A percentile compares a stretch with the other conserved stretches of the same genome.
Evolutionary conservation across 2,113 vertebrate species (phyloP).

Genomic region (Abramis brama): DNA sequence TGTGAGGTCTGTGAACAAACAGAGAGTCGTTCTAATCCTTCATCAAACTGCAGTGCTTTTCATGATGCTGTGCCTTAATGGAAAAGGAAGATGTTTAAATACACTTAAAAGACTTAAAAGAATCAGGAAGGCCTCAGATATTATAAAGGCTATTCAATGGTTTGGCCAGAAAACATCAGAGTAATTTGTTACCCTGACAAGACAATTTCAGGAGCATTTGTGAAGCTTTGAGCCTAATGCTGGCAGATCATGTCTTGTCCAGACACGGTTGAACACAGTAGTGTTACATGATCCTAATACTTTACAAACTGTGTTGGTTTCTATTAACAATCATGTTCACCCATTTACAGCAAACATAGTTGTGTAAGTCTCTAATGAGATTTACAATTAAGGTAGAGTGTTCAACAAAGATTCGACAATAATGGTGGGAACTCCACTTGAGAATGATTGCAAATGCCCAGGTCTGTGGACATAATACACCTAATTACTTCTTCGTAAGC

Average conservation of each 20-base stretch:
- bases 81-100: conserved; percentile 16
- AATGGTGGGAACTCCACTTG: conserved; percentile 50
- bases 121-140: background rate
- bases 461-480: conserved; percentile 61
- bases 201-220: conserved; percentile 38
- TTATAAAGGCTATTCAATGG: conserved; percentile 27
- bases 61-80: conserved; percentile 11
- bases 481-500: conserved; percentile 68
- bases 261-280: conserved; percentile 24
- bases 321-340: background rate
- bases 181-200: conserved; percentile 43
- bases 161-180: background rate
- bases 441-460: conserved; percentile 49
- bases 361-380: conserved; percentile 39
- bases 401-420: conserved; percentile 13
- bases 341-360: conserved; percentile 21
- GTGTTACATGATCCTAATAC: conserved; percentile 20
- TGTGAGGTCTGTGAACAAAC: conserved; percentile 33
- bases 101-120: conserved; percentile 11
- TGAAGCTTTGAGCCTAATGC: conserved; percentile 27
- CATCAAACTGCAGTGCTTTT: conserved; percentile 16
- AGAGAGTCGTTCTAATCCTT: conserved; percentile 4
- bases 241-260: conserved; percentile 37
- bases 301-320: conserved; percentile 30
- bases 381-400: conserved; percentile 31